A percentile compares a stretch with the other conserved stretches of the same genome.
These are phyloP conservation scores for Schizotus pectinicornis DNA, from an alignment of 2,888 invertebrate species.

Conservation along the genomic window DNA sequence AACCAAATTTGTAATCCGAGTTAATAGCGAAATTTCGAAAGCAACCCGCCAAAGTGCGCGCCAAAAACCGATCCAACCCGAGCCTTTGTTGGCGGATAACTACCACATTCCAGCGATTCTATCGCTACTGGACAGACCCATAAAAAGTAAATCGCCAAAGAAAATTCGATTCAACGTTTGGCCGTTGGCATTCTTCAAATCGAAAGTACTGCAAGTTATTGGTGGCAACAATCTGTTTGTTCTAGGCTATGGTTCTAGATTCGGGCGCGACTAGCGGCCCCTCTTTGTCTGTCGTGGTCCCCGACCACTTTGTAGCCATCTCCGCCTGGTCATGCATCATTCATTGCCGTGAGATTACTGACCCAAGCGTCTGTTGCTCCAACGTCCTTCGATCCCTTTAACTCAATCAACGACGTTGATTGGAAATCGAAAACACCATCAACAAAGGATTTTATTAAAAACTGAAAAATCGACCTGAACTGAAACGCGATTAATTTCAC, in stretches of 20 bases:
- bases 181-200: constrained; percentile 31
- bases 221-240: background rate
- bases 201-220: background rate
- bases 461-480: constrained; percentile 2
- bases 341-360: constrained; percentile 42
- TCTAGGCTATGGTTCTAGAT: constrained; percentile 6
- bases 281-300: constrained; percentile 25
- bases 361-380: constrained; percentile 29
- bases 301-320: constrained; percentile 20
- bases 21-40: constrained; percentile 4
- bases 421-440: too few relatives aligned
- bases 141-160: constrained; percentile 51
- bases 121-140: constrained; percentile 48
- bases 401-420: too few relatives aligned
- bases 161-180: constrained; percentile 51
- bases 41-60: background rate
- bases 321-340: constrained; percentile 34
- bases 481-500: constrained; percentile 1
- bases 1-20: constrained; percentile 31
- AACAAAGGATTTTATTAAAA: constrained; percentile 3
- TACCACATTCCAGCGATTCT: constrained; percentile 43
- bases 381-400: too few relatives aligned
- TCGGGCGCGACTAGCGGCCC: constrained; percentile 18
- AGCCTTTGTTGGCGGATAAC: constrained; percentile 17
- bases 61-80: constrained; percentile 1